Conservation (phyloP, 2,797 vertebrate species). For the Clarias pachynema region DNA sequence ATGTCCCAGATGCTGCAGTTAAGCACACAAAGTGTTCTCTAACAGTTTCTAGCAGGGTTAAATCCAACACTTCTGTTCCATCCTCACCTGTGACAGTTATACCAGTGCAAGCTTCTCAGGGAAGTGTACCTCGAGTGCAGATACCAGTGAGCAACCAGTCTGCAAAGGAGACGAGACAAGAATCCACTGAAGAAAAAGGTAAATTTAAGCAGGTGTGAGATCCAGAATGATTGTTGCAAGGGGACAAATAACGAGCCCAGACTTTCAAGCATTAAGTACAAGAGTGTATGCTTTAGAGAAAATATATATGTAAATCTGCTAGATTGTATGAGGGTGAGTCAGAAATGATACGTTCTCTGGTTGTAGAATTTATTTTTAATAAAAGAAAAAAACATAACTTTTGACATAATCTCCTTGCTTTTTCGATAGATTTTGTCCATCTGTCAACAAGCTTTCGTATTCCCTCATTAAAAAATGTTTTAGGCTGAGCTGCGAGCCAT, state of each 20-base stretch:
- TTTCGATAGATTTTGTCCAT: no score
- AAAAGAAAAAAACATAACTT: no score
- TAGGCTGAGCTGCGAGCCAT: no score
- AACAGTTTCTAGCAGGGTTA: background rate
- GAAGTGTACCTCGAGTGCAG: conserved; percentile 9
- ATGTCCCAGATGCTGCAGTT: rapidly evolving
- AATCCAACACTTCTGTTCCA: conserved; percentile 2
- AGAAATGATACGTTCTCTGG: no score
- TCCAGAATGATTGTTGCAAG: background rate
- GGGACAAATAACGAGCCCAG: no score
- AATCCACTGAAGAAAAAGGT: conserved; percentile 78
- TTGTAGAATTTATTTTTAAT: no score
- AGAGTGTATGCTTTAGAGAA: background rate
- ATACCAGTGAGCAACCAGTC: conserved; percentile 35
- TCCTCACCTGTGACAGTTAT: background rate
- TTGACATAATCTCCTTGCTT: no score
- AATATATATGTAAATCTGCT: background rate
- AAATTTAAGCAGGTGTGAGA: conserved; percentile 51
- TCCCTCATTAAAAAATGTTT: no score
- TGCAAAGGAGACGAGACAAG: conserved; percentile 66
- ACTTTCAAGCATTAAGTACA: background rate
- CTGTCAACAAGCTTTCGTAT: no score
- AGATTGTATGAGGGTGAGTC: background rate
- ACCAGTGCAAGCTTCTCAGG: background rate
- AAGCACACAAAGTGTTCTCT: background rate